Evolutionary conservation across 2,113 vertebrate genomes (phyloP).

Genomic region (Plecotus auritus): DNA sequence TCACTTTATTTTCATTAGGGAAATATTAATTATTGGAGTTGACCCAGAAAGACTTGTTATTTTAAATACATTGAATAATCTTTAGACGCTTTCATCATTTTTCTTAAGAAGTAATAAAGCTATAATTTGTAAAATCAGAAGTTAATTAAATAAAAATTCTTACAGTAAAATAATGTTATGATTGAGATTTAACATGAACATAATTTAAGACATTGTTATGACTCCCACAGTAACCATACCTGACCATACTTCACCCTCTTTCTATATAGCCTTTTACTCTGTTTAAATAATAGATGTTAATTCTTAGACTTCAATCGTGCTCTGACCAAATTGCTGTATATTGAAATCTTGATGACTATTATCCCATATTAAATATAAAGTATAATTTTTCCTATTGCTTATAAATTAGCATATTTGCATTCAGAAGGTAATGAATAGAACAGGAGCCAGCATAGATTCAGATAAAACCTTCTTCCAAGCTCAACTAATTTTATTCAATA

Average conservation of each 20-base stretch:
- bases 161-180: neutral
- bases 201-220: constrained; percentile 11
- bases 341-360: neutral
- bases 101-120: constrained; percentile 46
- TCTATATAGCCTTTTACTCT: neutral
- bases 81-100: constrained; percentile 21
- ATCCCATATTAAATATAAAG: constrained; percentile 22
- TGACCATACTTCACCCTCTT: neutral
- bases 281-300: neutral
- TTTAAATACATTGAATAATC: constrained; percentile 55
- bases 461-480: neutral
- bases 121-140: constrained; percentile 56
- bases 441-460: neutral
- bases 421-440: neutral
- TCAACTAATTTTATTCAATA: neutral
- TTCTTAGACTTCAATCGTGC: neutral
- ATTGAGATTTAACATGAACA: constrained; percentile 32
- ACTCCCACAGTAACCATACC: neutral
- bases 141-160: constrained; percentile 55
- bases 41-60: constrained; percentile 31
- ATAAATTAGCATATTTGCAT: neutral
- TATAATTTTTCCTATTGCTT: neutral
- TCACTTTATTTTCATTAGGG: constrained; percentile 53
- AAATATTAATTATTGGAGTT: constrained; percentile 56
- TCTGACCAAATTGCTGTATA: neutral